These are phyloP conservation scores for Nowickia ferox DNA, from an alignment of 2,888 invertebrate species.

Conservation along the genomic window DNA sequence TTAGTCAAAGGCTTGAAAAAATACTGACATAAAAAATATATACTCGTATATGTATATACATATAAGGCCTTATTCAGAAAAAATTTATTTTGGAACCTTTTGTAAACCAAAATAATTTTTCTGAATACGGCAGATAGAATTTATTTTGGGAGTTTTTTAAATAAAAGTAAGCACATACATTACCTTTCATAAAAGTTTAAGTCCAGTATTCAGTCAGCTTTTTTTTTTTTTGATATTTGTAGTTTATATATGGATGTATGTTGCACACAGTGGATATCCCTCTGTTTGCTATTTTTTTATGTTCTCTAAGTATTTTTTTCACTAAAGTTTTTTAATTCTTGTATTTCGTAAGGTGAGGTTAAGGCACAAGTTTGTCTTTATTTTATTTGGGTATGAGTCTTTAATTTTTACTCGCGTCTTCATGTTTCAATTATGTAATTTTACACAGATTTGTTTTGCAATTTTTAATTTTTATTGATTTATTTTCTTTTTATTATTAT, in stretches of 20 bases:
- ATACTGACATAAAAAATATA: no score
- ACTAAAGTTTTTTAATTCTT: slow-evolving; percentile 40
- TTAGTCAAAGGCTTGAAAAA: no score
- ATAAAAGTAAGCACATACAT: background rate
- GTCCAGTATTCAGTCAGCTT: slow-evolving; percentile 28
- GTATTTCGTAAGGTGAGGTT: slow-evolving; percentile 78
- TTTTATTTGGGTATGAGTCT: slow-evolving; percentile 49
- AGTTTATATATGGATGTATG: background rate
- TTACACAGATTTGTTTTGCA: background rate
- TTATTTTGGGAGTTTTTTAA: no score
- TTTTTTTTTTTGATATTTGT: slow-evolving; percentile 45
- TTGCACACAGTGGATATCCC: no score
- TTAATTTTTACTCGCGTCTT: slow-evolving; percentile 39
- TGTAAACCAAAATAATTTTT: no score
- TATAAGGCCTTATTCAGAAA: no score
- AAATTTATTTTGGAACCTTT: no score
- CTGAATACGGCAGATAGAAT: no score
- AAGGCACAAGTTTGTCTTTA: slow-evolving; percentile 78
- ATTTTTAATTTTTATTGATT: no score
- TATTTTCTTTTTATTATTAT: background rate
- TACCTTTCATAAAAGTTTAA: slow-evolving; percentile 15
- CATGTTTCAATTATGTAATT: slow-evolving; percentile 23
- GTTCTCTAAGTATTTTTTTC: slow-evolving; percentile 15
- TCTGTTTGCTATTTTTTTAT: slow-evolving; percentile 43
- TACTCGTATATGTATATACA: no score